phyloP scores from a whole-genome alignment of 2,113 vertebrate genomes.

The Phrynosoma blainvillii region DNA sequence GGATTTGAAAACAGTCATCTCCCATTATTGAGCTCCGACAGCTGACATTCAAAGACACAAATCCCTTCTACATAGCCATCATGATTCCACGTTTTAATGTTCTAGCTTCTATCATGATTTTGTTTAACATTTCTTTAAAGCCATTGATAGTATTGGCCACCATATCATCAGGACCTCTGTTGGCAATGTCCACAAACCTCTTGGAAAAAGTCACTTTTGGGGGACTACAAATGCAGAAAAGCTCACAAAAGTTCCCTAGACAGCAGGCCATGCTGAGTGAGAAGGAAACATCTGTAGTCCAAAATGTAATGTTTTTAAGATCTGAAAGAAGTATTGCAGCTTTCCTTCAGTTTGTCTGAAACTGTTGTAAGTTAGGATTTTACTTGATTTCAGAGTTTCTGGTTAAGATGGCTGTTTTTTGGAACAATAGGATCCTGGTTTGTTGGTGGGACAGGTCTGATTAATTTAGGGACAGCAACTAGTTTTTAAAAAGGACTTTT shows the following conservation, averaged over 20 bases:
- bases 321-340: neutral
- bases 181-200: too few relatives aligned
- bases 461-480: neutral
- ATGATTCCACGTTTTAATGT: neutral
- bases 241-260: too few relatives aligned
- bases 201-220: too few relatives aligned
- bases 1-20: neutral
- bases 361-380: neutral
- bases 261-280: too few relatives aligned
- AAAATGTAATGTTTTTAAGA: too few relatives aligned
- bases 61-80: neutral
- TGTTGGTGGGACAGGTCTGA: neutral
- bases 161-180: neutral
- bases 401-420: neutral
- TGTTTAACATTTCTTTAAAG: neutral
- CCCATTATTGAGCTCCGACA: neutral
- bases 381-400: neutral
- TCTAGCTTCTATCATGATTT: neutral
- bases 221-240: too few relatives aligned
- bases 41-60: neutral
- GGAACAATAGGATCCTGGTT: neutral
- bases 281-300: too few relatives aligned
- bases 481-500: neutral
- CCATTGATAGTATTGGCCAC: neutral
- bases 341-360: neutral